Evolutionary conservation across 2,888 invertebrate genomes (phyloP).

Genomic region (Mimumesa dahlbomi): DNA sequence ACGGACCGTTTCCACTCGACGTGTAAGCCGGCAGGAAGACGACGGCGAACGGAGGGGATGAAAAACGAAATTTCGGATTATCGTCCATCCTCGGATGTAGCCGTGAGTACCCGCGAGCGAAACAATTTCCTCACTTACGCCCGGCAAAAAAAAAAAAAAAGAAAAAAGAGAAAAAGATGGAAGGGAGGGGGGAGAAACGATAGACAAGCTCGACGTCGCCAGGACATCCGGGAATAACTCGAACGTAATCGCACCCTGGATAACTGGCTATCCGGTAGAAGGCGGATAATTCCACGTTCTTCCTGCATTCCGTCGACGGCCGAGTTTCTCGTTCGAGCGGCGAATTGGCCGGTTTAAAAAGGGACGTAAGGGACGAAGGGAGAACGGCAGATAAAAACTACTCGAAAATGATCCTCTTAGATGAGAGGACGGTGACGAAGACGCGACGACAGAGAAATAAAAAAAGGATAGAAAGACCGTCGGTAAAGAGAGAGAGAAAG

Average conservation of each 20-base stretch:
- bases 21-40: slow-evolving; percentile 19
- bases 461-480: slow-evolving; percentile 3
- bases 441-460: too few species aligned
- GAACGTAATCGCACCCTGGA: slow-evolving; percentile 65
- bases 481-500: too few species aligned
- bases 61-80: slow-evolving; percentile 57
- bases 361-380: slow-evolving; percentile 48
- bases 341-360: slow-evolving; percentile 60
- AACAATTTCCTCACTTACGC: slow-evolving; percentile 51
- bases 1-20: slow-evolving; percentile 14
- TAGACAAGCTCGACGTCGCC: slow-evolving; percentile 31
- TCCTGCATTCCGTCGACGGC: slow-evolving; percentile 50
- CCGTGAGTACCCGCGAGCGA: slow-evolving; percentile 30
- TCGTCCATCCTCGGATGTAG: slow-evolving; percentile 42
- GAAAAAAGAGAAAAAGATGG: too few species aligned
- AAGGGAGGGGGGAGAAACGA: slow-evolving; percentile 21
- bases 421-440: slow-evolving; percentile 22
- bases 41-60: slow-evolving; percentile 24
- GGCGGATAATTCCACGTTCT: slow-evolving; percentile 64
- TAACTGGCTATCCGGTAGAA: slow-evolving; percentile 64
- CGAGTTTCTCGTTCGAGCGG: slow-evolving; percentile 59
- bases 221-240: slow-evolving; percentile 60
- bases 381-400: slow-evolving; percentile 58
- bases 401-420: slow-evolving; percentile 54
- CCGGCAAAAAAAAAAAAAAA: too few species aligned